Conservation (phyloP, 2,797 vertebrate genomes). For the Varecia variegata region DNA sequence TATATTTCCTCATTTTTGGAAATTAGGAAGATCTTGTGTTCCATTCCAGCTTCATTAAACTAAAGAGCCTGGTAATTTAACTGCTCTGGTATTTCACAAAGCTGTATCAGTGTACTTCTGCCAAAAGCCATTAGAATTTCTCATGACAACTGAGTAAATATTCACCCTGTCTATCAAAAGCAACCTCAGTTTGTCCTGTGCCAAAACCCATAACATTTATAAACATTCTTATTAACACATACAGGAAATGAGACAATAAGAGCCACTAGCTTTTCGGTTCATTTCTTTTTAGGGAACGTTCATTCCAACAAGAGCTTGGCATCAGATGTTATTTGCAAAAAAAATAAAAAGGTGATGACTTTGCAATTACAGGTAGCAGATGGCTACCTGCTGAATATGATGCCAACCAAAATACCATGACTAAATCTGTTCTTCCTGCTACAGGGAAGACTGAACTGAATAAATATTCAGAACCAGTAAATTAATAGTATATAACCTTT, state of each 20-base stretch:
- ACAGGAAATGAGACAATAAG: slow-evolving; percentile 40
- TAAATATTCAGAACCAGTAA: slow-evolving; percentile 67
- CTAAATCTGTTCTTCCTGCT: slow-evolving; percentile 39
- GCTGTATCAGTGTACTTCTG: slow-evolving; percentile 52
- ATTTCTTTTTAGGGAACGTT: slow-evolving; percentile 57
- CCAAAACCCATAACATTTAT: slow-evolving; percentile 63
- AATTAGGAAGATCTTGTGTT: slow-evolving; percentile 45
- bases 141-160: slow-evolving; percentile 75
- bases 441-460: slow-evolving; percentile 38
- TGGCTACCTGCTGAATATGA: slow-evolving; percentile 63
- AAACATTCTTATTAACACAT: slow-evolving; percentile 68
- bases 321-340: slow-evolving; percentile 54
- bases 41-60: slow-evolving; percentile 64
- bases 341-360: slow-evolving; percentile 39
- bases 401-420: slow-evolving; percentile 73
- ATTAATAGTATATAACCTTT: slow-evolving; percentile 62
- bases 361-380: slow-evolving; percentile 77
- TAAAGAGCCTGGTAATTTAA: slow-evolving; percentile 56
- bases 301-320: slow-evolving; percentile 36
- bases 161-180: slow-evolving; percentile 64
- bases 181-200: slow-evolving; percentile 61
- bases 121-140: slow-evolving; percentile 70
- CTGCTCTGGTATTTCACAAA: slow-evolving; percentile 61
- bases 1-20: slow-evolving; percentile 60
- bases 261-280: slow-evolving; percentile 31